Evolutionary conservation across 2,113 vertebrate species (phyloP), one percentile per base, ranked within the genome.

Genomic region (Synodontis membranacea): DNA sequence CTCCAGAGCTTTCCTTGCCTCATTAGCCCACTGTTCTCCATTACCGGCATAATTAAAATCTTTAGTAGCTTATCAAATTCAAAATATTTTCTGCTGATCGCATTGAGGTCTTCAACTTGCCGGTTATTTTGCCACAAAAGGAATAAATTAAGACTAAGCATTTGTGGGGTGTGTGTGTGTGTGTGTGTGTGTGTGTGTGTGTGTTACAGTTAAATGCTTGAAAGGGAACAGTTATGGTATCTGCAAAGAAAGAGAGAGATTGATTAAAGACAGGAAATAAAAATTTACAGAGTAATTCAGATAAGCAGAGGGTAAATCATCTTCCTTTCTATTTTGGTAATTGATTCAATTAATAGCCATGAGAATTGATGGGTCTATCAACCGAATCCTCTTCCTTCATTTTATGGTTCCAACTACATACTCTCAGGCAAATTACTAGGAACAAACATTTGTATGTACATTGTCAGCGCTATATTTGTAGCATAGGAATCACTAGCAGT

Each of bases 21-120:
- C 98, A 99, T 99, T 99, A 99, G 97, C 96, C 97, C 97, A 96
- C 94, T 97, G 96, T 97, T 98, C 97, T 98, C 97, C 97, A 98
- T 97, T 98, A 98, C 97, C 95, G 92, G 96, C 96, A 96, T 99
- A 99, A 99, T 99, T 99, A 99, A 99, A 99, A 98, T 98, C 97
- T 97, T 99, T 97, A 99, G 97, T 97, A 98, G 98, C 98, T 99
- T 98, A 99, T 98, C 97, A 98, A 98, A 99, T 98, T 97, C 97
- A 98, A 99, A 97, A 99, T 98, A 96, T 98, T 96, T 98, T 90
- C 88, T 97, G 97, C 97, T 97, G 97, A 99, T 99, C 96, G 94
- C 95, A 95, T 97, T 97, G 96, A 98, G 97, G 98, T 99, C 97
- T 97, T 97, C 98, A 97, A 97, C 97, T 97, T 95, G 94, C 95